Base-by-base conservation (phyloP, 2,888 invertebrate genomes). In the Hanleya hanleyi region DNA sequence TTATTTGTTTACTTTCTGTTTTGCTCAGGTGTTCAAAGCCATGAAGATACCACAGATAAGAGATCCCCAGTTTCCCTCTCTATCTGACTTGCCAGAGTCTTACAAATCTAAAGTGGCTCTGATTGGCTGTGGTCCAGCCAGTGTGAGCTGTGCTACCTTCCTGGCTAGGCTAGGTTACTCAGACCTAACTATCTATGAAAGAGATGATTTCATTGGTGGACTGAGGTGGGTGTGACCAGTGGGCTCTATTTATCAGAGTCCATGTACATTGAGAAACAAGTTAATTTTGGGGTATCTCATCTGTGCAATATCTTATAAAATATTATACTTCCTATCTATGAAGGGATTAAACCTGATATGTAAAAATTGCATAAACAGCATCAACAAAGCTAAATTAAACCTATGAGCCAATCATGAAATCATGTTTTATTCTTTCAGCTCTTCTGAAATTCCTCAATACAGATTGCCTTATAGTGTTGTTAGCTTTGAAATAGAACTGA, bases 371-470 rank as follows among this genome's bases (percentile, higher is more conserved):
- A n/a, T n/a, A n/a, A n/a, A n/a, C n/a, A n/a, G n/a, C n/a, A n/a
- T n/a, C n/a, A n/a, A n/a, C n/a, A n/a, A n/a, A n/a, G n/a, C n/a
- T n/a, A n/a, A n/a, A n/a, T n/a, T n/a, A n/a, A n/a, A n/a, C n/a
- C n/a, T n/a, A n/a, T n/a, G n/a, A n/a, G n/a, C n/a, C n/a, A n/a
- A n/a, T n/a, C n/a, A 41, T 41, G 9, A 41, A 18, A 18, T 41
- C 41, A 41, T 41, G 9, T 41, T 41, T 18, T 57, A 15, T 29
- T 15, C 15, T 92, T 91, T 49, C 88, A 98, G 98, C 88, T 94
- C 97, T 0, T 93, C 97, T 0, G 99, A 99, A 92, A 99, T 99
- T 81, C 99, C 99, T 0, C 98, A 99, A 89, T 99, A 97, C 90
- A 95, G 99, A 51, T 92, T 99, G 35, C 99, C 99, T 0, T 95